Evolutionary conservation across 1,140 invertebrate genomes (phyloP).

Genomic region (Meloidogyne chitwoodi): DNA sequence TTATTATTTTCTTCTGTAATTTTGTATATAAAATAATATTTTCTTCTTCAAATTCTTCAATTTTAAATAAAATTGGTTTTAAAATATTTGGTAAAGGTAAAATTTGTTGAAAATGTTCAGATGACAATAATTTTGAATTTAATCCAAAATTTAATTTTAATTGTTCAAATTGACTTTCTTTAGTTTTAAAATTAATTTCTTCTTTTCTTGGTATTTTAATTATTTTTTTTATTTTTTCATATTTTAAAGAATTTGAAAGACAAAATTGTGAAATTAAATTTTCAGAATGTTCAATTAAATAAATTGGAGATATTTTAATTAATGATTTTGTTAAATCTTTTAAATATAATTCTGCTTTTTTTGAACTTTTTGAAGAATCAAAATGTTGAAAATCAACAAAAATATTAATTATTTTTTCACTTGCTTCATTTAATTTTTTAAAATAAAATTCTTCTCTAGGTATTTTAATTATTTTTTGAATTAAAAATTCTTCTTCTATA

Average conservation of each 20-base stretch:
- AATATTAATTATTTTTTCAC: not conserved
- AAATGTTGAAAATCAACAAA: not conserved
- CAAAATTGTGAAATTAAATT: not conserved
- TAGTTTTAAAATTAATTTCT: constrained; percentile 2
- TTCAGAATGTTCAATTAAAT: constrained; percentile 12
- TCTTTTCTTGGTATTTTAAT: not conserved
- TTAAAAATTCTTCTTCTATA: not conserved
- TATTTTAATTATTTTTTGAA: not conserved
- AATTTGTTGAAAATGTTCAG: constrained; percentile 9
- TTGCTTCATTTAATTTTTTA: not conserved
- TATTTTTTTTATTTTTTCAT: not conserved
- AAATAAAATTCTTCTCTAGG: not conserved
- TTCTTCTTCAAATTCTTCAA: constrained; percentile 50
- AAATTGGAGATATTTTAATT: not conserved
- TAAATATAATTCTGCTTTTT: not conserved
- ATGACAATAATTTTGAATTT: not conserved
- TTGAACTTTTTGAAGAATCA: not conserved
- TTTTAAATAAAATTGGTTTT: not conserved
- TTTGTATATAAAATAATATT: constrained; percentile 43
- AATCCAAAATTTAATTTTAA: constrained; percentile 14
- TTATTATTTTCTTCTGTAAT: constrained; percentile 29
- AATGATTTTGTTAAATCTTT: not conserved
- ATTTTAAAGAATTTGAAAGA: not conserved
- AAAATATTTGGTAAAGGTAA: constrained; percentile 11
- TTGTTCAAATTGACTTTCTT: constrained; percentile 1